Evolutionary conservation across 2,797 vertebrate genomes (phyloP).

Genomic region (Chlorospingus semifuscus): DNA sequence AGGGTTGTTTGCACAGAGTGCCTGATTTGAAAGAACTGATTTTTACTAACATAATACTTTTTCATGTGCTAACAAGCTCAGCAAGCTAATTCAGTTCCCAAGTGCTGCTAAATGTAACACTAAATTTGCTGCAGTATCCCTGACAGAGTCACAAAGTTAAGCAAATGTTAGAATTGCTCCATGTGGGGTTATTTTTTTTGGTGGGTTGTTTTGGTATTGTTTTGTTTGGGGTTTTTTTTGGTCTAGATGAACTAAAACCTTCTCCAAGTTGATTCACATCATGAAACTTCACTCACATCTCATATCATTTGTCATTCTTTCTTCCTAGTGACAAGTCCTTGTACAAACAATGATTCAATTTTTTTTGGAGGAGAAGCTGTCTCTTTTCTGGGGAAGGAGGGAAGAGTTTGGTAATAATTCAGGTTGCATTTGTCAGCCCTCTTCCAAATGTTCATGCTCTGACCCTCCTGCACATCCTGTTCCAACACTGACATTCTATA

Average conservation of each 20-base stretch:
- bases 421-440: neutral
- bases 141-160: neutral
- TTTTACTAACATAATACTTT: neutral
- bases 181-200: neutral
- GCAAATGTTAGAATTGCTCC: neutral
- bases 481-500: fast-evolving
- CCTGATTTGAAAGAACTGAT: neutral
- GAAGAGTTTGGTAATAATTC: neutral
- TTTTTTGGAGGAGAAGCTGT: neutral
- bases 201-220: neutral
- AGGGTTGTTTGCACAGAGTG: neutral
- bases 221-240: neutral
- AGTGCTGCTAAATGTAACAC: neutral
- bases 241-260: neutral
- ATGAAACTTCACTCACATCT: neutral
- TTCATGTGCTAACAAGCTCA: neutral
- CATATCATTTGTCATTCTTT: neutral
- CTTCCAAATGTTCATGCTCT: neutral
- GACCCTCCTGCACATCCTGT: neutral
- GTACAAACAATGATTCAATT: neutral
- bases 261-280: neutral
- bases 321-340: neutral
- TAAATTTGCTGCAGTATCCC: neutral
- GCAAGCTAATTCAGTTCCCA: neutral
- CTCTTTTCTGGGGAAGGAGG: neutral